A percentile compares a stretch with the other conserved stretches of the same genome.
Evolutionary conservation across 2,113 vertebrate genomes (phyloP).

Genomic region (Lichenostomus cassidix): DNA sequence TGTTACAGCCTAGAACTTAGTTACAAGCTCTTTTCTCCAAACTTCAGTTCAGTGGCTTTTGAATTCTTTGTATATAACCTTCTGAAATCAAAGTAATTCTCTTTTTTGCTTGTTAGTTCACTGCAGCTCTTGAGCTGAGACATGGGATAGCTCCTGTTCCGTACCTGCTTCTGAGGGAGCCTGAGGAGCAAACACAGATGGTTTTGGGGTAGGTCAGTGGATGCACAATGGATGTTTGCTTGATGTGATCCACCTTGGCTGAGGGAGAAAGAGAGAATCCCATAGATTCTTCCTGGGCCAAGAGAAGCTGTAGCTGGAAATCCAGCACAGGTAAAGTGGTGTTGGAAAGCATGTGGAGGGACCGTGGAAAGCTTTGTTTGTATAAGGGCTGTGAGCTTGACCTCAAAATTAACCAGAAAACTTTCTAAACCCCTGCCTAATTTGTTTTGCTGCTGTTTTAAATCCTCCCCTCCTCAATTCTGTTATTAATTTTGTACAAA

Average conservation of each 20-base stretch:
- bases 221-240: background rate
- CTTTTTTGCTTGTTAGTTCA: background rate
- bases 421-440: background rate
- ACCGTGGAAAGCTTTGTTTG: background rate
- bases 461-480: accelerated
- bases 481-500: background rate
- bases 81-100: background rate
- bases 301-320: background rate
- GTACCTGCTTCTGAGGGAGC: accelerated
- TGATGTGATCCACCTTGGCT: background rate
- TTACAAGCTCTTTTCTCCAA: background rate
- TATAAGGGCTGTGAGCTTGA: background rate
- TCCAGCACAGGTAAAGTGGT: background rate
- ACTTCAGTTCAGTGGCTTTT: background rate
- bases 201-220: background rate
- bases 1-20: background rate
- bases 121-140: background rate
- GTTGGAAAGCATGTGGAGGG: background rate
- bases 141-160: background rate
- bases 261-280: background rate
- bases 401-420: background rate
- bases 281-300: background rate
- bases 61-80: background rate
- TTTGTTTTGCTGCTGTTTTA: background rate
- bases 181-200: background rate